Evolutionary conservation across 1,140 invertebrate genomes (phyloP).

Genomic region (Cherax destructor): DNA sequence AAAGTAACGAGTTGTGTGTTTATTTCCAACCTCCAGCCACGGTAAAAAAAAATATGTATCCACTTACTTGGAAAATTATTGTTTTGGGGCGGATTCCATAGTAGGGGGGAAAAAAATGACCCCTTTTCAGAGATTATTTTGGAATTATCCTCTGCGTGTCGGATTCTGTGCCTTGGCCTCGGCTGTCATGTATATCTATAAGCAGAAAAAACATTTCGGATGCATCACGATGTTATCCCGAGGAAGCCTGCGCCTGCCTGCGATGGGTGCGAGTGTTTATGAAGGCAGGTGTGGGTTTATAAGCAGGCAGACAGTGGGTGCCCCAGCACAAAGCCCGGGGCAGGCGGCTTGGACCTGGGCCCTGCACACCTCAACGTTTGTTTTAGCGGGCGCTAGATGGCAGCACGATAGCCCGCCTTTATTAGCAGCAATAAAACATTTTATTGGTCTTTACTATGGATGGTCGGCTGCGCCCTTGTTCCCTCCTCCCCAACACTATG

Average conservation of each 20-base stretch:
- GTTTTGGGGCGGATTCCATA: too few relatives aligned
- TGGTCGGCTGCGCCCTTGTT: background rate
- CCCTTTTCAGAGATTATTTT: too few relatives aligned
- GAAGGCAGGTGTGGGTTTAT: background rate
- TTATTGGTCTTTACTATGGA: slow-evolving; percentile 52
- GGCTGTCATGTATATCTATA: too few relatives aligned
- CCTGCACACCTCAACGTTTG: slow-evolving; percentile 59
- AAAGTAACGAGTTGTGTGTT: too few relatives aligned
- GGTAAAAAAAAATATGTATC: too few relatives aligned
- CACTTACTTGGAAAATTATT: too few relatives aligned
- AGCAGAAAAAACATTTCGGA: too few relatives aligned
- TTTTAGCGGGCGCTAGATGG: slow-evolving; percentile 67
- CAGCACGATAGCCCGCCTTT: slow-evolving; percentile 56
- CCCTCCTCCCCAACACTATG: background rate
- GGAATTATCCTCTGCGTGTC: too few relatives aligned
- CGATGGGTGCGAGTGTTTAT: background rate
- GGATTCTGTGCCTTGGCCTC: too few relatives aligned
- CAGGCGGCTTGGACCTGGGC: slow-evolving; percentile 10
- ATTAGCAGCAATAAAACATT: slow-evolving; percentile 65
- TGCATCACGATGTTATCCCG: background rate
- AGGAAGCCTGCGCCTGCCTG: background rate
- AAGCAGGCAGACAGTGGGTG: background rate
- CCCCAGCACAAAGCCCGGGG: background rate
- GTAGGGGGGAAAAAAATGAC: too few relatives aligned
- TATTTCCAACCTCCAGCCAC: too few relatives aligned